Conservation (phyloP, 2,113 vertebrate genomes). For the Merops nubicus region DNA sequence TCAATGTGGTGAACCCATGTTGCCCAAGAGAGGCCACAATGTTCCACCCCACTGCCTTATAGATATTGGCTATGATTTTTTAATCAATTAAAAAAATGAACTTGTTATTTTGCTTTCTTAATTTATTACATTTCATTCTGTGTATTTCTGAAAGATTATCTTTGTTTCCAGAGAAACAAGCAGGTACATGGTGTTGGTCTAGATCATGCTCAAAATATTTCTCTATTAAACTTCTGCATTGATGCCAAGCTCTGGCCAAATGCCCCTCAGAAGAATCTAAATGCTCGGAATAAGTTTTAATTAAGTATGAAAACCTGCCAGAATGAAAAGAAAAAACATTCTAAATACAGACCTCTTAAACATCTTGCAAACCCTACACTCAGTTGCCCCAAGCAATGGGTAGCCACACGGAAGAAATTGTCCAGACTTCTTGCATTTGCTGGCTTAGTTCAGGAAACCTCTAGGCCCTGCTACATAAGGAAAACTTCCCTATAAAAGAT, state of each 20-base stretch:
- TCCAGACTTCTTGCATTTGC: constrained; percentile 21
- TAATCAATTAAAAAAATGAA: background rate
- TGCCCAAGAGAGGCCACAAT: background rate
- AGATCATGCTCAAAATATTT: background rate
- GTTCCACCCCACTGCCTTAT: background rate
- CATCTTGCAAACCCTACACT: background rate
- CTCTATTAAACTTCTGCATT: background rate
- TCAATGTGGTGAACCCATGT: background rate
- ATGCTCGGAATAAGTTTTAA: background rate
- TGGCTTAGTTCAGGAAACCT: constrained; percentile 45
- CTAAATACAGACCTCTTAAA: constrained; percentile 28
- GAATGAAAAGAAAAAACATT: constrained; percentile 4
- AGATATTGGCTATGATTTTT: background rate
- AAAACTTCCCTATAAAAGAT: background rate
- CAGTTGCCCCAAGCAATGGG: background rate
- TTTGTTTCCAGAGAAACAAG: background rate
- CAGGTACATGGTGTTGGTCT: background rate
- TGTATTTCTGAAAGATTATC: background rate
- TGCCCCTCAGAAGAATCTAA: background rate
- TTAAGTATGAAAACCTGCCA: constrained; percentile 5
- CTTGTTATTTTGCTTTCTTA: background rate
- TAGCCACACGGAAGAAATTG: constrained; percentile 2
- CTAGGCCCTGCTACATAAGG: constrained; percentile 7
- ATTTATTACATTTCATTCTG: background rate
- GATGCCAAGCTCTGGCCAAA: background rate